A percentile compares a stretch with the other conserved stretches of the same genome.
These are phyloP conservation scores for Abramis brama DNA, from an alignment of 2,113 vertebrate genomes.

Conservation along the genomic window DNA sequence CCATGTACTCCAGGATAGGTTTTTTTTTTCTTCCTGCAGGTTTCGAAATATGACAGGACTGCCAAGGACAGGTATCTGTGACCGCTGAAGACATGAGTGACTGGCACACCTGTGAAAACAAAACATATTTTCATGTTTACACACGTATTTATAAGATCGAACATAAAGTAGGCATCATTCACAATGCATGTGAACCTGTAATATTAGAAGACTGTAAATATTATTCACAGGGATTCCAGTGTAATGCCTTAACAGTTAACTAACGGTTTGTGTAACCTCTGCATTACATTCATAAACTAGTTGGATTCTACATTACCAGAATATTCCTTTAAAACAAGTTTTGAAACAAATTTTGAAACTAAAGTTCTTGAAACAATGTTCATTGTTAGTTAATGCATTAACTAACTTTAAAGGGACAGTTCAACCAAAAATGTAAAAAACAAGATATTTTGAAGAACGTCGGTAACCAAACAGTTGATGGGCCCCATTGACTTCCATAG, in stretches of 20 bases:
- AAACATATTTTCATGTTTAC: neutral
- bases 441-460: too few species aligned
- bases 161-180: neutral
- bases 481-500: too few species aligned
- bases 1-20: neutral
- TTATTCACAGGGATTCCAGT: neutral
- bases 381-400: too few species aligned
- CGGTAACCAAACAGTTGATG: too few species aligned
- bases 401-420: too few species aligned
- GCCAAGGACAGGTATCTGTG: conserved; percentile 12
- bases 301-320: neutral
- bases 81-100: neutral
- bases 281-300: neutral
- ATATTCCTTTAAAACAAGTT: neutral
- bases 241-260: neutral
- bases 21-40: neutral
- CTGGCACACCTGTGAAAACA: neutral
- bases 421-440: too few species aligned
- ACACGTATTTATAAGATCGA: neutral
- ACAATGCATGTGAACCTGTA: neutral
- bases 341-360: neutral
- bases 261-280: neutral
- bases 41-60: conserved; percentile 17
- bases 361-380: neutral
- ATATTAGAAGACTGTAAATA: conserved; percentile 19